Percentiles rank a stretch among this genome's conserved stretches.
These are phyloP conservation scores for Arbacia lixula DNA, from an alignment of 53 echinoderm and acorn worm genomes.

Conservation along the genomic window DNA sequence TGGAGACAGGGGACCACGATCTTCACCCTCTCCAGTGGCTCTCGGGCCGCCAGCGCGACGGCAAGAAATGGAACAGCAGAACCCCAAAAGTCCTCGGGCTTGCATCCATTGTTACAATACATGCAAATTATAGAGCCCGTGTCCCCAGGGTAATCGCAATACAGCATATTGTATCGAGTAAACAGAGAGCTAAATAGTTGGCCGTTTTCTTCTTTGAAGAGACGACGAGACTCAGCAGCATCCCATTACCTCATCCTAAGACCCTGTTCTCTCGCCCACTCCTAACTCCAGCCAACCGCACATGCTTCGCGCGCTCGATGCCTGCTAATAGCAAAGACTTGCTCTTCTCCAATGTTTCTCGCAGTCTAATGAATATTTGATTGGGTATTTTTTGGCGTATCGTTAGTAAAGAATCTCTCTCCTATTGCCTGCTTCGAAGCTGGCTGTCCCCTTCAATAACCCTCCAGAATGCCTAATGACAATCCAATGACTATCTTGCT, in stretches of 20 bases:
- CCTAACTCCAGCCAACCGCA: constrained; percentile 32
- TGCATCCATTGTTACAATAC: constrained; percentile 54
- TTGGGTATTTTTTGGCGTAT: constrained; percentile 46
- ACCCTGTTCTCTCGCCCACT: constrained; percentile 28
- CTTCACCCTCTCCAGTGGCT: constrained; percentile 36
- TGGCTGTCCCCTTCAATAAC: constrained; percentile 45
- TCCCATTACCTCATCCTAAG: background rate
- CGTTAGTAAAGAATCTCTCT: constrained; percentile 22
- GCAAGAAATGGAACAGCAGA: constrained; percentile 57
- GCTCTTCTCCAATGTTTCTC: constrained; percentile 9
- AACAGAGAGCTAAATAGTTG: constrained; percentile 25
- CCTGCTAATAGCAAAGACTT: constrained; percentile 40
- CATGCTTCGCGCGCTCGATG: constrained; percentile 34
- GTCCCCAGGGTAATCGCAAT: constrained; percentile 50
- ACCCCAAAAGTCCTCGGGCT: constrained; percentile 49
- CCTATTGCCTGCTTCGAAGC: constrained; percentile 34
- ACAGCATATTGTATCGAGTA: constrained; percentile 58
- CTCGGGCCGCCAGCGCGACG: constrained; percentile 44
- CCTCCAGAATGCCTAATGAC: constrained; percentile 51
- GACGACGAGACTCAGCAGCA: background rate
- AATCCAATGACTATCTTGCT: constrained; percentile 42
- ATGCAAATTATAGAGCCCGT: constrained; percentile 40
- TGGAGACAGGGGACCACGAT: constrained; percentile 10
- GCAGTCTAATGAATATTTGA: constrained; percentile 55
- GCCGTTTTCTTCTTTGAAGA: background rate